phyloP scores from a whole-genome alignment of 2,797 vertebrate genomes.

The Dryobates pubescens region DNA sequence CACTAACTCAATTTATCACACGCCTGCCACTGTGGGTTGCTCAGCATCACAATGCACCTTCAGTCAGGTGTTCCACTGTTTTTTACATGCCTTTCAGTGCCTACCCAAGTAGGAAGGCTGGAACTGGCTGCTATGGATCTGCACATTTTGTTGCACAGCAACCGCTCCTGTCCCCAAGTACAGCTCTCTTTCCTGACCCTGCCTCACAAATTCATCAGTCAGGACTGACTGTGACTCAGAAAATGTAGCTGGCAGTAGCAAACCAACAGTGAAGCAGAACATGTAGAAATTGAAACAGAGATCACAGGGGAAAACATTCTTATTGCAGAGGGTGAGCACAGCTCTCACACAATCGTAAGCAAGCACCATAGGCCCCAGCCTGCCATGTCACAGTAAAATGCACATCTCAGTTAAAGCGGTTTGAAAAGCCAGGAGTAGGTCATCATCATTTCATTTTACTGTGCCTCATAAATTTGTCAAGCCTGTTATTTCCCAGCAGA shows the following conservation, averaged over 20 bases:
- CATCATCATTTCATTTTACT: neutral
- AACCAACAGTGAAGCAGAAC: neutral
- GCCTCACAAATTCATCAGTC: neutral
- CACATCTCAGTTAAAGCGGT: neutral
- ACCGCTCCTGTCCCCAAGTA: neutral
- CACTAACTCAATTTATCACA: neutral
- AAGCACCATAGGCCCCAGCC: neutral
- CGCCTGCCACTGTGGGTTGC: neutral
- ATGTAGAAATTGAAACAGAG: neutral
- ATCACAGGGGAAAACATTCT: neutral
- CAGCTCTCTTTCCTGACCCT: neutral
- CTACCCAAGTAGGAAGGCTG: neutral
- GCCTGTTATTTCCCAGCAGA: neutral
- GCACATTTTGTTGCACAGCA: neutral
- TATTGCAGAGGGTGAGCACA: neutral
- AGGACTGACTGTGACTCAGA: neutral
- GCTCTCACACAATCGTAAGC: neutral
- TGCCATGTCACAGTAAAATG: neutral
- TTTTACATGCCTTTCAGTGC: neutral
- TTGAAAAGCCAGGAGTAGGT: conserved; percentile 10
- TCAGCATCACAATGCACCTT: neutral
- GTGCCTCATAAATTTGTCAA: neutral
- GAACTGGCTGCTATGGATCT: neutral
- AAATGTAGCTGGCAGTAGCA: neutral
- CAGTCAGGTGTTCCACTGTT: neutral